A percentile compares a stretch with the other conserved stretches of the same genome.
Evolutionary conservation across 2,113 vertebrate genomes (phyloP).

Genomic region (Gavialis gangeticus): DNA sequence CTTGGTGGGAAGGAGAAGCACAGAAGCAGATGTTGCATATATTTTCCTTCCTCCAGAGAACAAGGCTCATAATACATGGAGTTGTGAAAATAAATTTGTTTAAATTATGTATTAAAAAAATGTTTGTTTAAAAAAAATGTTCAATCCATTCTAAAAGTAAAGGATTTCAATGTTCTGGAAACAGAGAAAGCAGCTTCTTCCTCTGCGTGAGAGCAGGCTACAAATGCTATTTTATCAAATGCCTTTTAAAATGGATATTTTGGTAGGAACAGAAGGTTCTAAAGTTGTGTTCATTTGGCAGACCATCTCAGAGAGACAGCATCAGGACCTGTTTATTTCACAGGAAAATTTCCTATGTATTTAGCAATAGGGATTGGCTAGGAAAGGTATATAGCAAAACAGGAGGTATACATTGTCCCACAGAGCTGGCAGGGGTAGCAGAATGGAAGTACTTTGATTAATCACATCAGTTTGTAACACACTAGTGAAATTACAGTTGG

Average conservation of each 20-base stretch:
- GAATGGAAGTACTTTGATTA: too few relatives aligned
- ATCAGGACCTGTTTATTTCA: neutral
- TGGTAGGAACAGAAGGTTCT: accelerated
- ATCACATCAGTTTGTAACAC: too few relatives aligned
- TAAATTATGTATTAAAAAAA: neutral
- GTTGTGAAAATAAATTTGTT: slow-evolving; percentile 33
- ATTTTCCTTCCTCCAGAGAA: slow-evolving; percentile 29
- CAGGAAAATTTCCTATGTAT: neutral
- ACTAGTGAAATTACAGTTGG: too few relatives aligned
- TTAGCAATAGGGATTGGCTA: neutral
- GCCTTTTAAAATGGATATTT: neutral
- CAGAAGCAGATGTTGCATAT: neutral
- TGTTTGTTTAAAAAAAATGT: neutral
- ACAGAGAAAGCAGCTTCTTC: slow-evolving; percentile 22
- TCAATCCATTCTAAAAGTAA: slow-evolving; percentile 34
- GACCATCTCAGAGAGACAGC: neutral
- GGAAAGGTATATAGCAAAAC: neutral
- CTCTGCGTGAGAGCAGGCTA: slow-evolving; percentile 5
- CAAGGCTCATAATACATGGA: slow-evolving; percentile 56
- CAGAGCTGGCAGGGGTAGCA: neutral
- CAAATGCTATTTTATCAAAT: slow-evolving; percentile 28
- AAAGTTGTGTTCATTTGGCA: neutral
- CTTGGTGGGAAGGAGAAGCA: slow-evolving; percentile 11
- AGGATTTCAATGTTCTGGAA: slow-evolving; percentile 40
- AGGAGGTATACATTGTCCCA: neutral